Base-by-base conservation (phyloP, 2,888 invertebrate genomes). In the Lepeophtheirus nordmannii region DNA sequence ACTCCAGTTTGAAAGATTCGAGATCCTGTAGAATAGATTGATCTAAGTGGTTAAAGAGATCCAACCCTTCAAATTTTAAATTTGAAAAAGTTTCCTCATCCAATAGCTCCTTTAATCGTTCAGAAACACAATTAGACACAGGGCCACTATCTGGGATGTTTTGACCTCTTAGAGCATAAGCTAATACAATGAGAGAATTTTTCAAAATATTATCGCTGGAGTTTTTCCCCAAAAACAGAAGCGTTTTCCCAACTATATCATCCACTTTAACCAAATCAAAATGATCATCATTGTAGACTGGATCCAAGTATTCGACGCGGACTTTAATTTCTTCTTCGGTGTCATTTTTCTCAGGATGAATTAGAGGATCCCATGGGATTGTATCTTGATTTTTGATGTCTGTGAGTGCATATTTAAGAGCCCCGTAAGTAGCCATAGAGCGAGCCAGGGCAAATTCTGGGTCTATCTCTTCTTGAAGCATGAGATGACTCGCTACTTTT, bases 201-300 rank as follows among this genome's bases (percentile, higher is more conserved):
- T 37, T 17, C 22, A 23, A 22, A 30, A 20, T 17, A 30, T 17
- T 23, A 60, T 60, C 60, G 2, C 12, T 23, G 17, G 17, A 72
- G 67, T 73, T 72, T 70, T 79, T 77, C 3, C 83, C 82, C 68
- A 84, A 80, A 76, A 81, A 80, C 41, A 80, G 78, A 62, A 94
- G 76, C 1, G 90, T 87, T 78, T 94, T 94, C 0, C 93, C 93
- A 62, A 87, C 79, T 56, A 89, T 77, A 72, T 83, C 80, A 37
- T 80, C 75, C 9, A 84, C 81, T 70, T 88, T 84, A 68, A 76
- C 81, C 22, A 93, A 79, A 76, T 91, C 91, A 77, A 91, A 90
- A 75, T 94, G 92, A 73, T 89, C 86, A 78, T 94, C 93, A 76
- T 85, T 85, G 74, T 81, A 88, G 0, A 85, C 83, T 74, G 91